Evolutionary conservation across 2,113 vertebrate species (phyloP).

Genomic region (Aldabrachelys gigantea): DNA sequence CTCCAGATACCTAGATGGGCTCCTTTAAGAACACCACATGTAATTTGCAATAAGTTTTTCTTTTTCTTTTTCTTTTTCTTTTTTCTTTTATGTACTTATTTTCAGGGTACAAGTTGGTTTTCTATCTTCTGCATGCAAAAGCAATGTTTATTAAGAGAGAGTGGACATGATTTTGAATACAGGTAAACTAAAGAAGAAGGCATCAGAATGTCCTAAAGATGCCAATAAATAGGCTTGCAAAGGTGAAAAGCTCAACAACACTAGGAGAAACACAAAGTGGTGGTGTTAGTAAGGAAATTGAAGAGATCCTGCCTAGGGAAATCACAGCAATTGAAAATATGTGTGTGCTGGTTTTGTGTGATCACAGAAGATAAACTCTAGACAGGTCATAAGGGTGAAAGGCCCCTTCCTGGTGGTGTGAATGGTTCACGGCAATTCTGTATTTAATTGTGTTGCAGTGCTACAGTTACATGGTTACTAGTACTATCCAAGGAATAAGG

Average conservation of each 20-base stretch:
- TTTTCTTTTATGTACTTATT: neutral
- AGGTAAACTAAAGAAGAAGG: neutral
- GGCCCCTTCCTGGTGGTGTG: neutral
- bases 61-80: neutral
- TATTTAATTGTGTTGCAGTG: neutral
- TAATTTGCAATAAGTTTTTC: neutral
- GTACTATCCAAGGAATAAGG: neutral
- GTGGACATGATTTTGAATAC: neutral
- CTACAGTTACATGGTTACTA: neutral
- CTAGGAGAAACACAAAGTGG: neutral
- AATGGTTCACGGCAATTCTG: neutral
- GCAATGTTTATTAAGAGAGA: neutral
- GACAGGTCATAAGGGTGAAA: neutral
- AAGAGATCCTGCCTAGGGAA: neutral
- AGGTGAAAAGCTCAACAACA: neutral
- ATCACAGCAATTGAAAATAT: neutral
- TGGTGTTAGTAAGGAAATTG: neutral
- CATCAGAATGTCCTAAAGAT: neutral
- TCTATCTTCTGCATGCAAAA: neutral
- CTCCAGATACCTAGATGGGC: neutral
- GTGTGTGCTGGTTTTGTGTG: neutral
- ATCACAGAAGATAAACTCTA: neutral
- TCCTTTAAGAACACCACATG: neutral
- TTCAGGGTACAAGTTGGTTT: neutral
- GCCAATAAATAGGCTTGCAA: neutral